Percentiles rank a stretch among this genome's conserved stretches.
phyloP scores from a whole-genome alignment of 2,888 invertebrate species.

The Pherbina coryleti region DNA sequence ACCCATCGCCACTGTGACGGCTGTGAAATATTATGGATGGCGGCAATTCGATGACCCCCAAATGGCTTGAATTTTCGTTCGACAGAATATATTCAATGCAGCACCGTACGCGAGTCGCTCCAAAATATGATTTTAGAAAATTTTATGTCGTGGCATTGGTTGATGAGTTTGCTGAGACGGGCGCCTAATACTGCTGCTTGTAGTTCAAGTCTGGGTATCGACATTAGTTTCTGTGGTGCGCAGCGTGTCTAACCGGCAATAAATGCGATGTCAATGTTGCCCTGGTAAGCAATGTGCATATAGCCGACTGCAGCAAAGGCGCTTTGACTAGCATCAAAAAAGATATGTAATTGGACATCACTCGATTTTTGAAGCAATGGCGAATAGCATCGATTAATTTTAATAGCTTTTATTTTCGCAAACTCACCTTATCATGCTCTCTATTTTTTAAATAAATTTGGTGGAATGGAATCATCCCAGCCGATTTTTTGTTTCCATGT shows the following conservation, averaged over 20 bases:
- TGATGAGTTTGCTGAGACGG: conserved; percentile 21
- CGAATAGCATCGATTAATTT: too few relatives aligned
- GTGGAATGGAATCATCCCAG: too few relatives aligned
- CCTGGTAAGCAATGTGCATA: not conserved
- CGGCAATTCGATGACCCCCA: conserved; percentile 31
- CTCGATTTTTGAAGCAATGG: too few relatives aligned
- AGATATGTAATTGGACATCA: conserved; percentile 30
- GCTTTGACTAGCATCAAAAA: too few relatives aligned
- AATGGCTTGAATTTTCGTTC: conserved; percentile 28
- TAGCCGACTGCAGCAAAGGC: too few relatives aligned
- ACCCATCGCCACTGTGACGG: conserved; percentile 47
- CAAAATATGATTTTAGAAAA: conserved; percentile 6
- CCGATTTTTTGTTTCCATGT: too few relatives aligned
- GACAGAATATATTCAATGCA: too few relatives aligned
- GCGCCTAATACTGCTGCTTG: conserved; percentile 29
- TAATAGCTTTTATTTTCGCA: too few relatives aligned
- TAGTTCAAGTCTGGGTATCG: conserved; percentile 28
- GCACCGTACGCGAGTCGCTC: too few relatives aligned
- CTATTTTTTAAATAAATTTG: too few relatives aligned
- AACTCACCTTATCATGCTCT: too few relatives aligned
- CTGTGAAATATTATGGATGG: conserved; percentile 47
- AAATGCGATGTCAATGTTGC: conserved; percentile 9
- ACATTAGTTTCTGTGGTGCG: conserved; percentile 22
- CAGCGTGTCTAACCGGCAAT: conserved; percentile 22
- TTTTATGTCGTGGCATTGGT: not conserved